Conservation (phyloP, 2,797 vertebrate genomes). For the Geotrypetes seraphini region DNA sequence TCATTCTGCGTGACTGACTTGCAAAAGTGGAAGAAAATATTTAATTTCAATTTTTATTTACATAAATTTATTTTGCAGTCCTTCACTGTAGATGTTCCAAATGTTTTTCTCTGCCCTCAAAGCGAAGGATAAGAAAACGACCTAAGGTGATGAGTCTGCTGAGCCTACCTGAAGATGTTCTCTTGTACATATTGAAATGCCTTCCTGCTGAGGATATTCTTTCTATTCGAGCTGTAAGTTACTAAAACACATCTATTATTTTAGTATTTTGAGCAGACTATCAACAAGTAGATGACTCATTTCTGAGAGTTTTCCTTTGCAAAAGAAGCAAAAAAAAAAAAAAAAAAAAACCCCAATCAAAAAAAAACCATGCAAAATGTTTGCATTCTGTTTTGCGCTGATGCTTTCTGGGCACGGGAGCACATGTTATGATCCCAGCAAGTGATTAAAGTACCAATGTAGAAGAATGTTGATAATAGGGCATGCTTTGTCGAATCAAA, state of each 20-base stretch:
- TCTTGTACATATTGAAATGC: constrained; percentile 82
- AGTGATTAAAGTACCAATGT: background rate
- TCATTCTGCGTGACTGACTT: no score
- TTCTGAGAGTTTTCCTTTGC: background rate
- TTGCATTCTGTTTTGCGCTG: no score
- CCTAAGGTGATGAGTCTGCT: constrained; percentile 64
- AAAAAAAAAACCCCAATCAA: no score
- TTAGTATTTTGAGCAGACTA: background rate
- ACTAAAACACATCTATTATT: background rate
- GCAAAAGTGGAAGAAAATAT: no score
- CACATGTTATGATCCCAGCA: background rate
- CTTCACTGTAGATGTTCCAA: constrained; percentile 87
- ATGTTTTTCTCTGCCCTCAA: constrained; percentile 76
- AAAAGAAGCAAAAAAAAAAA: background rate
- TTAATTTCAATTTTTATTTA: no score
- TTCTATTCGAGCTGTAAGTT: constrained; percentile 81
- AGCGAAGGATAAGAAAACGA: constrained; percentile 72
- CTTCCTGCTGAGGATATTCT: constrained; percentile 86
- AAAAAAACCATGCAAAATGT: no score
- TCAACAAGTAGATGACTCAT: background rate
- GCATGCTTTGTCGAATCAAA: no score
- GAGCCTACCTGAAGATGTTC: constrained; percentile 81
- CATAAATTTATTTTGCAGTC: constrained; percentile 43
- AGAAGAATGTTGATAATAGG: no score
- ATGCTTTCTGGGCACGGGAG: no score